A percentile compares a stretch with the other conserved stretches of the same genome.
These are phyloP conservation scores for Burhinus oedicnemus DNA, from an alignment of 2,113 vertebrate genomes.

Conservation along the genomic window DNA sequence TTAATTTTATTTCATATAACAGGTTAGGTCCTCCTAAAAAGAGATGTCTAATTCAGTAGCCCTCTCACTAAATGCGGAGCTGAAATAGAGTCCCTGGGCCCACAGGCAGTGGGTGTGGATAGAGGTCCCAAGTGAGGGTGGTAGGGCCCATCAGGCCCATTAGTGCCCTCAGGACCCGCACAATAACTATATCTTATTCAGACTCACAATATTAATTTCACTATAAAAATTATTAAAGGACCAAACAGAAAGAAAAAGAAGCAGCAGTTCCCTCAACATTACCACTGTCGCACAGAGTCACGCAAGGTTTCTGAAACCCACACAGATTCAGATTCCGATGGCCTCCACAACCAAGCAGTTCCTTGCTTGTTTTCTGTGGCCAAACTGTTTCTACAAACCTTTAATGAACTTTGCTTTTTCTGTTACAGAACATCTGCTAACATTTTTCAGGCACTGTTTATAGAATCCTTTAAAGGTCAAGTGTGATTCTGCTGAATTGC, in stretches of 20 bases:
- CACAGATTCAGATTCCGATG: background rate
- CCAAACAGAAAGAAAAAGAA: background rate
- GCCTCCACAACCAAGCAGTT: background rate
- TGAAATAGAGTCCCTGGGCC: background rate
- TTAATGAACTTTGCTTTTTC: conserved; percentile 6
- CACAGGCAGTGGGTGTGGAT: background rate
- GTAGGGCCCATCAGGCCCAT: background rate
- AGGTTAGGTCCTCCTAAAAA: background rate
- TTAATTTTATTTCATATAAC: background rate
- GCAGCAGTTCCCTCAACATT: background rate
- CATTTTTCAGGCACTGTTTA: background rate
- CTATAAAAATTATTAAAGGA: background rate
- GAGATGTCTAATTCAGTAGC: background rate
- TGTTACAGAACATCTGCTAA: background rate
- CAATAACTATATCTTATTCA: background rate
- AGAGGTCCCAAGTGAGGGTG: background rate
- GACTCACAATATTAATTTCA: background rate
- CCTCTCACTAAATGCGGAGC: background rate
- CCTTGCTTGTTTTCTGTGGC: background rate
- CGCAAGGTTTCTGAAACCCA: background rate
- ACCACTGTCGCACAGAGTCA: background rate
- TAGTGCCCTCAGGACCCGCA: background rate
- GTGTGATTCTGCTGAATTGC: background rate
- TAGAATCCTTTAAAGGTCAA: conserved; percentile 14
- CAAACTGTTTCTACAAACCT: background rate